These are phyloP conservation scores for Erebia epiphron DNA, from an alignment of 2,888 invertebrate genomes.

Conservation along the genomic window DNA sequence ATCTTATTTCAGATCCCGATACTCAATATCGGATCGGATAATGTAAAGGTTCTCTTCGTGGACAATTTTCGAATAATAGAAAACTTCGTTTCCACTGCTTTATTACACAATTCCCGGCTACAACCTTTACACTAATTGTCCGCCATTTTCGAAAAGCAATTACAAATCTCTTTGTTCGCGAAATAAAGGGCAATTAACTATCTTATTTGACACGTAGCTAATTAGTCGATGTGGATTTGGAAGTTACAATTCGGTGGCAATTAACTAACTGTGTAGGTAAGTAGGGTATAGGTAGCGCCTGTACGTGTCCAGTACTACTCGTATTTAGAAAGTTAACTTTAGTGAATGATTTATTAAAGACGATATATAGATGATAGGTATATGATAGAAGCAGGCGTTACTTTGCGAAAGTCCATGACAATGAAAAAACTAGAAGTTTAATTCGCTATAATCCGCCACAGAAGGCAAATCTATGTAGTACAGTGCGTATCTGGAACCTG, in stretches of 20 bases:
- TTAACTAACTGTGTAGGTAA: neutral
- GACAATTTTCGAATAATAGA: constrained; percentile 4
- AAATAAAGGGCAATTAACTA: constrained; percentile 19
- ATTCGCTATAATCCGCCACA: too few species aligned
- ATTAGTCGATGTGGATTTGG: constrained; percentile 5
- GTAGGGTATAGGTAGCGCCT: neutral
- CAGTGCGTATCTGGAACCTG: too few species aligned
- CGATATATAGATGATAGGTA: too few species aligned
- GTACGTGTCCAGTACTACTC: neutral
- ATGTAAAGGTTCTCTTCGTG: neutral
- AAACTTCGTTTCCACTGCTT: constrained; percentile 8
- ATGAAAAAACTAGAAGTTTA: too few species aligned
- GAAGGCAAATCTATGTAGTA: too few species aligned
- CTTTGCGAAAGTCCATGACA: too few species aligned
- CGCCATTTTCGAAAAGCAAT: constrained; percentile 19
- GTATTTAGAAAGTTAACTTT: too few species aligned
- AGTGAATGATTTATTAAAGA: too few species aligned
- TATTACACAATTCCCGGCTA: constrained; percentile 13
- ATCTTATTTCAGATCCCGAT: neutral
- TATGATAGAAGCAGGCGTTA: too few species aligned
- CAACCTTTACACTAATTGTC: constrained; percentile 11
- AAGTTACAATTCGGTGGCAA: neutral
- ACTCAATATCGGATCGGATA: neutral
- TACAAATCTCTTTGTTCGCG: constrained; percentile 13
- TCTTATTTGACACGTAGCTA: constrained; percentile 20